A percentile compares a stretch with the other conserved stretches of the same genome.
These are phyloP conservation scores for Augochlora pura DNA, from an alignment of 1,140 invertebrate species.

Conservation along the genomic window DNA sequence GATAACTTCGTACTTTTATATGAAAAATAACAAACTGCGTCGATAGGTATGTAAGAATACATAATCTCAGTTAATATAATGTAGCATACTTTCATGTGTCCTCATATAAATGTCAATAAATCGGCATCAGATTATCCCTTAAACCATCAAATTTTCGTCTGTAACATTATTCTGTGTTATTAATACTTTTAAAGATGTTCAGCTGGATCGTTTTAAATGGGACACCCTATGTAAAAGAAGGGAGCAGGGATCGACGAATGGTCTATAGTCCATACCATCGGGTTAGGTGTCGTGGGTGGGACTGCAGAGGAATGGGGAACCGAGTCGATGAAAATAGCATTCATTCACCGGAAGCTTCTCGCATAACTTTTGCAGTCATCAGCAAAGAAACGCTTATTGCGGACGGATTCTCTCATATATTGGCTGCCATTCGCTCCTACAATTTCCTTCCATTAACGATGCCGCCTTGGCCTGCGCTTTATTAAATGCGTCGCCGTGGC, in stretches of 20 bases:
- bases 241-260: conserved; percentile 27
- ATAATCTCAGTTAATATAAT: too few species aligned
- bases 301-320: not conserved
- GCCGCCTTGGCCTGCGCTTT: conserved; percentile 24
- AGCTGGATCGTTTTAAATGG: too few species aligned
- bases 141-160: too few species aligned
- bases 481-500: conserved; percentile 29
- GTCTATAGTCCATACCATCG: not conserved
- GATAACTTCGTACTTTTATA: too few species aligned
- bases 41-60: too few species aligned
- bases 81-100: too few species aligned
- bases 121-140: too few species aligned
- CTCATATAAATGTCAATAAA: too few species aligned
- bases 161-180: too few species aligned
- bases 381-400: conserved; percentile 42
- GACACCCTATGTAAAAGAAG: conserved; percentile 22
- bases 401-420: conserved; percentile 38
- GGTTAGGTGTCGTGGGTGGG: not conserved
- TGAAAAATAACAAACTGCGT: too few species aligned
- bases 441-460: conserved; percentile 56
- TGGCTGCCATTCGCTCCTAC: conserved; percentile 31
- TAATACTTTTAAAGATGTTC: too few species aligned
- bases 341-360: conserved; percentile 56
- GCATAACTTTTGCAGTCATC: conserved; percentile 60
- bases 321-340: conserved; percentile 50